phyloP scores from a whole-genome alignment of 1,140 invertebrate species.

The Trichoplusia ni region DNA sequence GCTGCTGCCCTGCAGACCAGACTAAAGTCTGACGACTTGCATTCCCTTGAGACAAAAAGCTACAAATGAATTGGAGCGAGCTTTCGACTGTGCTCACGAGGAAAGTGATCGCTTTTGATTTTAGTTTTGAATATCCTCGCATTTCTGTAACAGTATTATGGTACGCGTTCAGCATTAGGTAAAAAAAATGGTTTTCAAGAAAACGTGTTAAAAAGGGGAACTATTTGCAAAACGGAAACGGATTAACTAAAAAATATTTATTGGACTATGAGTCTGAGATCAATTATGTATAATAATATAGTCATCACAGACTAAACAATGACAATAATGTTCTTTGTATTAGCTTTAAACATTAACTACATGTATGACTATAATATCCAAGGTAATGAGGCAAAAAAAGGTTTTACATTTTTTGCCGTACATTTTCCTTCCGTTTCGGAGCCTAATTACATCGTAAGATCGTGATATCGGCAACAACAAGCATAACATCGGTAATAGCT shows the following conservation, averaged over 20 bases:
- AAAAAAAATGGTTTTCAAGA: no score
- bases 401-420: no score
- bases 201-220: no score
- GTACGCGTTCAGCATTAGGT: not conserved
- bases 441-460: not conserved
- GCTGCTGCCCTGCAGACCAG: constrained; percentile 64
- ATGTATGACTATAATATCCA: no score
- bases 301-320: no score
- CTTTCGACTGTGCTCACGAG: constrained; percentile 38
- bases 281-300: no score
- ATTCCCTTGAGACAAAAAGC: constrained; percentile 77
- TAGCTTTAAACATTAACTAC: no score
- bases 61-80: constrained; percentile 65
- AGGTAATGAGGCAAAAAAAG: not conserved
- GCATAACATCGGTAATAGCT: not conserved
- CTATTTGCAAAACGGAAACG: no score
- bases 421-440: not conserved
- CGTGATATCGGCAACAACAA: not conserved
- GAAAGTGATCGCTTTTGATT: constrained; percentile 40
- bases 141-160: not conserved
- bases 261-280: no score
- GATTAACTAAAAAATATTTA: no score
- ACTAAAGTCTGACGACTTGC: constrained; percentile 77
- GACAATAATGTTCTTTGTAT: no score
- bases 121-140: constrained; percentile 15